Evolutionary conservation across 1,140 invertebrate species (phyloP).

Genomic region (Ceratina calcarata): DNA sequence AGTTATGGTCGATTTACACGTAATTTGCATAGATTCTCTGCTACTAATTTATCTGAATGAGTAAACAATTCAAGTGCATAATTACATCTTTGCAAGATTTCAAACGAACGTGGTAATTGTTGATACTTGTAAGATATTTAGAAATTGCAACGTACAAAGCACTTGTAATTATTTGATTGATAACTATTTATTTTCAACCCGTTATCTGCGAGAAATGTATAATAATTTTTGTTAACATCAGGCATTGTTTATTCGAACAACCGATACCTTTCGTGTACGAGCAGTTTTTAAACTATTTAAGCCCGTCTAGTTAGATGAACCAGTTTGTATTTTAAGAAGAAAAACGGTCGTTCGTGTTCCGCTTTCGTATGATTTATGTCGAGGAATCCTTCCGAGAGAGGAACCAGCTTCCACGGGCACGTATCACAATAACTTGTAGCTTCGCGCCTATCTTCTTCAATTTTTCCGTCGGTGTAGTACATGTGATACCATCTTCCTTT

Average conservation of each 20-base stretch:
- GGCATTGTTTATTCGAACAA: not conserved
- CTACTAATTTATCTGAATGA: too few species aligned
- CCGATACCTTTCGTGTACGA: not conserved
- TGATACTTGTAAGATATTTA: too few species aligned
- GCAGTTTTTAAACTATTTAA: not conserved
- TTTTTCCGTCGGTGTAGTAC: not conserved
- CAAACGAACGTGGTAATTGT: too few species aligned
- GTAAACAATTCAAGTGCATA: too few species aligned
- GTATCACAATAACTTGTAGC: slow-evolving; percentile 26
- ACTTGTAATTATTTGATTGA: too few species aligned
- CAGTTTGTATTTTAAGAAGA: slow-evolving; percentile 7
- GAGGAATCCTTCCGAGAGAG: not conserved
- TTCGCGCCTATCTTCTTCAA: slow-evolving; percentile 30
- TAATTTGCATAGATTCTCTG: too few species aligned
- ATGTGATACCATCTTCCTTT: slow-evolving; percentile 10
- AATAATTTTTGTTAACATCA: too few species aligned
- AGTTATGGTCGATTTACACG: too few species aligned
- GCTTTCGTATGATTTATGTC: slow-evolving; percentile 4
- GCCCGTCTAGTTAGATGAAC: not conserved
- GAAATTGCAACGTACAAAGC: too few species aligned
- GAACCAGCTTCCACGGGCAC: not conserved
- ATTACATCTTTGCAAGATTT: too few species aligned
- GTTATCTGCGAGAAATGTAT: too few species aligned
- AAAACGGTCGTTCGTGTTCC: slow-evolving; percentile 5
- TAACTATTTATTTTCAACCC: too few species aligned